Base-by-base conservation (phyloP, 2,888 invertebrate species). In the Zaprionus obscuricornis region DNA sequence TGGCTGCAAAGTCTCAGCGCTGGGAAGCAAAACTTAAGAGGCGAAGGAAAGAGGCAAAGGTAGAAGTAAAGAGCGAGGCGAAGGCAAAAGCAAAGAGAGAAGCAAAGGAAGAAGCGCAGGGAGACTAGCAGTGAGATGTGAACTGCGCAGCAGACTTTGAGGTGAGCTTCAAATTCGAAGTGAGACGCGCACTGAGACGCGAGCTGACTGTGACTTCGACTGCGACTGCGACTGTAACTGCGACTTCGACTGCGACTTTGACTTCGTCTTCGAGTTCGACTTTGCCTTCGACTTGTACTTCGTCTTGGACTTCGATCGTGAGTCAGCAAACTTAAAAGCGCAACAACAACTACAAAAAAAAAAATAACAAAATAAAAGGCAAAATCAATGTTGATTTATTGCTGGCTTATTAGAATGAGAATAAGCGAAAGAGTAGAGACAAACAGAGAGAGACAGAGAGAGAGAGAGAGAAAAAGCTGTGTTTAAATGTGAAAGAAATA, bases 331-430 rank as follows among this genome's bases (percentile, higher is more conserved):
- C 60, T 63, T 50, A 51, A n/a, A n/a, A n/a, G 22, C 7, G 7
- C 33, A 33, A 33, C n/a, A n/a, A n/a, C n/a, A 42, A 27, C 43
- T 14, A 42, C 11, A 27, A 18, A n/a, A n/a, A n/a, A n/a, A n/a
- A 24, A 6, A 24, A 24, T 62, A 50, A 66, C 74, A 68, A 65
- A 72, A 62, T 33, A 18, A 52, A 77, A 83, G 64, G 69, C 69
- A 82, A 66, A 71, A 60, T 68, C 85, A 64, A 85, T 76, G 82
- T 78, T 78, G 78, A 78, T 78, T 78, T 78, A 78, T 78, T 77
- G 84, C 60, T 70, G 77, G 84, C 81, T 77, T 77, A 77, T 77
- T 77, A 77, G 77, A 77, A 84, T 76, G 70, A 70, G 68, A 55
- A 71, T 62, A 37, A 40, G 63, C 66, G 46, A 54, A 29, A 49